Percentiles rank a stretch among this genome's conserved stretches.
These are phyloP conservation scores for Microcebus murinus DNA, from an alignment of 2,113 vertebrate genomes.

Conservation along the genomic window DNA sequence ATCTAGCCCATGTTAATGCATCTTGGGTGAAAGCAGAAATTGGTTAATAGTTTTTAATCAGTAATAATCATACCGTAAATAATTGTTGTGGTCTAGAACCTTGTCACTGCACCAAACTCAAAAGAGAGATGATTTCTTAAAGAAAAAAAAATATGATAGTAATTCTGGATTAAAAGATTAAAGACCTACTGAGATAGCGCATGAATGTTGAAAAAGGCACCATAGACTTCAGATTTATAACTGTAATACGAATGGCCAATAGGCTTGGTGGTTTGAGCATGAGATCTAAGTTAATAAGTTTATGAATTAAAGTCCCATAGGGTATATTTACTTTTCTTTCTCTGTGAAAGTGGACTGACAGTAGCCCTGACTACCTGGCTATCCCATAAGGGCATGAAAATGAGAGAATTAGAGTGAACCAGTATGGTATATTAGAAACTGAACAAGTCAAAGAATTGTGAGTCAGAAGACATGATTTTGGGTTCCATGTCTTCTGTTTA, in stretches of 20 bases:
- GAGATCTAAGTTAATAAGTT: not conserved
- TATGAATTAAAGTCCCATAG: not conserved
- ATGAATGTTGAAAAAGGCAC: not conserved
- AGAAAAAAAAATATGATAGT: not conserved
- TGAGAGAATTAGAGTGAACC: not conserved
- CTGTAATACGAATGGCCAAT: not conserved
- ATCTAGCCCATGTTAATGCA: not conserved
- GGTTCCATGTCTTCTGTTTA: not conserved
- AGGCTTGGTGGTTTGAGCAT: not conserved
- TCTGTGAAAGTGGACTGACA: not conserved
- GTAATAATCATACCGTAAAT: not conserved
- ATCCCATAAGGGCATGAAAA: not conserved
- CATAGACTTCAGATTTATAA: not conserved
- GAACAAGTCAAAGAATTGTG: not conserved
- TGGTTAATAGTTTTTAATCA: not conserved
- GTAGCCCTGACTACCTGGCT: not conserved
- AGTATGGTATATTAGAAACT: not conserved
- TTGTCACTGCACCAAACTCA: not conserved
- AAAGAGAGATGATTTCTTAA: not conserved
- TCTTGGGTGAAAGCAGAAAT: not conserved
- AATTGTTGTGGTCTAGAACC: not conserved
- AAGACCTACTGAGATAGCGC: not conserved
- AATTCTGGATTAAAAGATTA: not conserved
- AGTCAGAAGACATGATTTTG: not conserved
- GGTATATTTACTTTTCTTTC: not conserved